Percentiles rank a stretch among this genome's conserved stretches.
Evolutionary conservation across 1,140 invertebrate species (phyloP).

Genomic region (Sarcophaga bullata): DNA sequence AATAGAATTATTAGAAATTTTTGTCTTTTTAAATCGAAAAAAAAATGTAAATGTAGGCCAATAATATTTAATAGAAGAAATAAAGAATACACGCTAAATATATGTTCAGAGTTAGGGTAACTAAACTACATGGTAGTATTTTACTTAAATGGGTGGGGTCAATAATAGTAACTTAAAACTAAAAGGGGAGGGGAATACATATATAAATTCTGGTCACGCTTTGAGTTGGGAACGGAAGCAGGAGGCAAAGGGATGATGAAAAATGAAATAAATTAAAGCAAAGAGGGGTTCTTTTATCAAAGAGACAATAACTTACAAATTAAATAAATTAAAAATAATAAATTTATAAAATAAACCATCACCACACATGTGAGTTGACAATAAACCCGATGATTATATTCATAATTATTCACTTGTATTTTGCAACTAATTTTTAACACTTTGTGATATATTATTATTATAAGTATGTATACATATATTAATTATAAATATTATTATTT

Average conservation of each 20-base stretch:
- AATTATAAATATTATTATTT: too few relatives aligned
- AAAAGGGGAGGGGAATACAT: background rate
- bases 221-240: too few relatives aligned
- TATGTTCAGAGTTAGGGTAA: background rate
- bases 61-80: background rate
- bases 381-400: slow-evolving; percentile 62
- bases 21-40: too few relatives aligned
- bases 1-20: slow-evolving; percentile 9
- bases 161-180: background rate
- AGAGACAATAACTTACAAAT: slow-evolving; percentile 17
- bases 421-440: background rate
- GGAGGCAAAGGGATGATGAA: too few relatives aligned
- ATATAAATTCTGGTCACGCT: too few relatives aligned
- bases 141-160: background rate
- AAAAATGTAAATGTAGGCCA: background rate
- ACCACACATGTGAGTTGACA: slow-evolving; percentile 64
- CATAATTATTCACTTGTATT: slow-evolving; percentile 11
- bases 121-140: slow-evolving; percentile 38
- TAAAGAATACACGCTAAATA: background rate
- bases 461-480: background rate
- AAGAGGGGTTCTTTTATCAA: background rate
- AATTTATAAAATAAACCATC: slow-evolving; percentile 53
- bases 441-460: background rate
- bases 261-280: slow-evolving; percentile 32
- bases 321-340: background rate